Conservation (phyloP, 2,888 invertebrate species). For the Synanthedon myopaeformis region DNA sequence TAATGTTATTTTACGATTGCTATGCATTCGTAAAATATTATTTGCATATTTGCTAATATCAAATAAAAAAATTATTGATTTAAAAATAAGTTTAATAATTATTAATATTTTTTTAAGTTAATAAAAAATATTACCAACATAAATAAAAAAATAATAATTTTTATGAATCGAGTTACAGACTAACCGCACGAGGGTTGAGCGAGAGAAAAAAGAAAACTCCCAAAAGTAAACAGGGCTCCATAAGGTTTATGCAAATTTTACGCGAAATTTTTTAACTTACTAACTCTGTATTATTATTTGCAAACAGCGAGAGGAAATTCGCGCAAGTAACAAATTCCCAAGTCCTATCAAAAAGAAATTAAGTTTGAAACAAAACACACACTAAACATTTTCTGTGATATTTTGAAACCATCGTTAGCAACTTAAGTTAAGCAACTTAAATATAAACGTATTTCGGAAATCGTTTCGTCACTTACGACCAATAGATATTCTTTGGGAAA, state of each 20-base stretch:
- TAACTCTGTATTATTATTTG: conserved; percentile 55
- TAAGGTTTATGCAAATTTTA: conserved; percentile 64
- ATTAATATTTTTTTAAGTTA: no score
- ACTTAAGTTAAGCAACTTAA: no score
- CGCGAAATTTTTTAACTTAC: conserved; percentile 52
- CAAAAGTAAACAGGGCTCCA: conserved; percentile 41
- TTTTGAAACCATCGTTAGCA: no score
- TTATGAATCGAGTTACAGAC: conserved; percentile 38
- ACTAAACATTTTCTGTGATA: conserved; percentile 33
- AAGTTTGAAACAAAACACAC: conserved; percentile 19
- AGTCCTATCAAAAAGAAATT: background rate
- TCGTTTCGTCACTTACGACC: no score
- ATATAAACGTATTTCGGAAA: no score
- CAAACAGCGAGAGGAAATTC: conserved; percentile 31
- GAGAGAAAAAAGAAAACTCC: conserved; percentile 41
- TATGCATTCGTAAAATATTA: no score
- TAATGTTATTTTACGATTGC: no score
- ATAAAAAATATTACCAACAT: no score
- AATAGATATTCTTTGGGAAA: no score
- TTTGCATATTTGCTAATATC: no score
- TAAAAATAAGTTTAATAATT: no score
- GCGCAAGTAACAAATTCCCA: background rate
- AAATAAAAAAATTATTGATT: no score
- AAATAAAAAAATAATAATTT: conserved; percentile 1
- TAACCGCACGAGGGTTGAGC: conserved; percentile 36